Base-by-base conservation (phyloP, 2,888 invertebrate genomes). In the Pammene fasciana region DNA sequence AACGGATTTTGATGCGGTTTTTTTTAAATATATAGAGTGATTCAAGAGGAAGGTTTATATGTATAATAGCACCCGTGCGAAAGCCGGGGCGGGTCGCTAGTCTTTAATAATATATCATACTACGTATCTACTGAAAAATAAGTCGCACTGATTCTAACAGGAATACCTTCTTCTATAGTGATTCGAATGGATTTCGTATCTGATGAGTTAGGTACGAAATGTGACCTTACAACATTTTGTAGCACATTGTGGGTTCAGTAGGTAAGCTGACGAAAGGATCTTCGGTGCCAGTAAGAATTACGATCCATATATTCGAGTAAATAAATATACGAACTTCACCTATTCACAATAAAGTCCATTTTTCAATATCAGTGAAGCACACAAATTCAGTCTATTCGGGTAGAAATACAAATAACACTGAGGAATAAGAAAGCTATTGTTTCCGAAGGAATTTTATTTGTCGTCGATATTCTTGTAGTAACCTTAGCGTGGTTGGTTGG, bases 361-460 rank as follows among this genome's bases (percentile, higher is more conserved):
- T 11, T 59, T 11, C 43, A 43, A 43, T 45, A 45, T 16, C 36
- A 26, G 8, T n/a, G 1, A 26, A 18, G 1, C 46, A n/a, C n/a
- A 46, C 55, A 26, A 54, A 38, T 54, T 46, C 46, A 55, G 67
- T 61, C 8, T 67, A 54, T 48, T 61, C 26, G 46, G 46, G 61
- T 55, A 48, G 41, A 61, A 43, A 66, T 66, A 66, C 50, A 66
- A 59, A 41, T 54, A 67, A 55, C 26, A 54, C 36, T 46, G 54
- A 48, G 48, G 61, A 55, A 67, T 67, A 67, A 48, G 67, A 61
- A 61, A 61, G 55, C 61, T 61, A 67, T 67, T 67, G 67, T 67
- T 67, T 67, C 67, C 41, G 55, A 41, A 67, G 13, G 55, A 61
- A 67, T 61, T 55, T 61, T 55, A 61, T 67, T 55, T 61, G 46